Base-by-base conservation (phyloP, 2,113 vertebrate species). In the Bubo bubo region DNA sequence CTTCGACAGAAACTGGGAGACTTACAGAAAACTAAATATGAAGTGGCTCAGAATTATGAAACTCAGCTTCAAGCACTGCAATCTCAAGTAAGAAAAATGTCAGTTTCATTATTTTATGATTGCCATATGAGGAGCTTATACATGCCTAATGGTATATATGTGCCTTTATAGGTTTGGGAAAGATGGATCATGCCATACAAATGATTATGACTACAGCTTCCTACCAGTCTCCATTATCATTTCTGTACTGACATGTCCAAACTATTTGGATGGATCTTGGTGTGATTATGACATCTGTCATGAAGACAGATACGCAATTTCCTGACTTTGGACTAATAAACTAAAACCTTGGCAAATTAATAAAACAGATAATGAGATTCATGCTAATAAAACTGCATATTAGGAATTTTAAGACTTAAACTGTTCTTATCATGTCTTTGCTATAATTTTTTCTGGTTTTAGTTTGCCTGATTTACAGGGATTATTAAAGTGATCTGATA, bases 1-100 rank as follows among this genome's bases (percentile, higher is more conserved):
- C 98, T 99, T 88, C 97, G 45, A 72, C 97, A 98, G 95, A 98
- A 98, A 62, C 43, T 99, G 96, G 97, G 98, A 97, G 97, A 95
- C 74, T 97, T 98, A 83, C 96, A 98, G 90, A 98, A 97, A 83
- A 95, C 95, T 93, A 98, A 98, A 43, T 70, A 92, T 74, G 97
- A 97, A 82, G 98, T 98, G 96, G 96, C 96, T 92, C 96, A 97
- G 82, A 98, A 97, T 83, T 98, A 98, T 8, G 96, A 98, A 96
- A 95, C 81, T 50, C 97, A 98, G 47, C 98, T 99, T 70, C 98
- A 98, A 84, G 91, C 62, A 22, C 87, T 98, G 45, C 98, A 98
- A 96, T 96, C 82, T 81, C 98, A 99, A 96, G 98, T 98, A 98
- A 98, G 98, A 68, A 95, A 92, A 95, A 52, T 59, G 16, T 92